Evolutionary conservation across 2,888 invertebrate genomes (phyloP), one percentile per base, ranked within the genome.

Genomic region (Callimorpha dominula): DNA sequence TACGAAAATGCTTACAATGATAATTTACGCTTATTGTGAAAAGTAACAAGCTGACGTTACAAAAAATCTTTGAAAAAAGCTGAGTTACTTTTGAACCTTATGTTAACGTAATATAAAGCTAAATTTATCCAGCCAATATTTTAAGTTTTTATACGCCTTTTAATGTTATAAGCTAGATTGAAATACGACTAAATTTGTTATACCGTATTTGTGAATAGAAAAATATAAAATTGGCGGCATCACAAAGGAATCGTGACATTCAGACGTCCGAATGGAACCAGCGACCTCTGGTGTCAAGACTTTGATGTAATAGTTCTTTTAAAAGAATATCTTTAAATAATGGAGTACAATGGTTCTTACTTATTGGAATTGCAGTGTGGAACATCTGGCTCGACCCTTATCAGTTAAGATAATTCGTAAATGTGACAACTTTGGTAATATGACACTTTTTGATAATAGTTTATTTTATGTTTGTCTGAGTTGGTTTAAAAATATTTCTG

Each of bases 251-350:
- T 67, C 17, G 57, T 68, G 72, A 69, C 74, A 68, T 78, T 81
- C 60, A 74, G 65, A 60, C 63, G 70, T 50, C 49, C 63, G 70
- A 67, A 12, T 15, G 14, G 8, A 14, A 65, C 49, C 8, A 31
- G 1, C 68, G 73, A 68, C 78, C 70, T 68, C 57, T 68, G 62
- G 65, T 4, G 15, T 42, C 0, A 57, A 73, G 69, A 71, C 65
- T 57, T 70, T 70, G 42, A 70, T 73, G 74, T 62, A 71, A 42
- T 17, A 69, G 65, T 71, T 65, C 60, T 52, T 75, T 75, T 69
- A 74, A 78, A 72, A 72, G 63, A 71, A 68, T 71, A 4, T 50
- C 15, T 46, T n/a, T 67, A 70, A 71, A 60, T 80, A 79, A 75
- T 73, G 52, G 50, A 71, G 50, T 68, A 68, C 63, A 63, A 65